Conservation (phyloP, 2,113 vertebrate genomes). For the Caretta caretta region DNA sequence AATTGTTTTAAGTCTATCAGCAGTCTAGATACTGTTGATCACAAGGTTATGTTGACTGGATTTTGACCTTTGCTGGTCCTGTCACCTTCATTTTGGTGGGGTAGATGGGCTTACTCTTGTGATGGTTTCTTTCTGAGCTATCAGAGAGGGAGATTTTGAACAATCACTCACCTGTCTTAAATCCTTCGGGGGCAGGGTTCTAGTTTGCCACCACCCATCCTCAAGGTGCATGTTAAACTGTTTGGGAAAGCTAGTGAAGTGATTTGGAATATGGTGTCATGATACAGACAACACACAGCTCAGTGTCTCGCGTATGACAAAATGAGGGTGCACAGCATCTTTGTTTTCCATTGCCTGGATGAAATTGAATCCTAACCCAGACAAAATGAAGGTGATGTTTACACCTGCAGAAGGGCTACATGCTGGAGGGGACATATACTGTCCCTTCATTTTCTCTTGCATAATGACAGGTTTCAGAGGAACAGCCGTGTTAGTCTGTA, state of each 20-base stretch:
- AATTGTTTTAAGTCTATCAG: neutral
- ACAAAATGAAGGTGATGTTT: neutral
- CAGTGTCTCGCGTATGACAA: too few relatives aligned
- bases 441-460: constrained; percentile 10
- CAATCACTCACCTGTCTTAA: neutral
- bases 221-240: neutral
- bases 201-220: neutral
- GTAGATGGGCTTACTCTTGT: neutral
- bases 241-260: neutral
- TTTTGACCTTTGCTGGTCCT: neutral
- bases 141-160: neutral
- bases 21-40: neutral
- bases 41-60: neutral
- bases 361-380: constrained; percentile 9
- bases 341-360: neutral
- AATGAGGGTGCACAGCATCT: neutral
- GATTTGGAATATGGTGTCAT: neutral
- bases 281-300: too few relatives aligned
- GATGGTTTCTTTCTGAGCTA: neutral
- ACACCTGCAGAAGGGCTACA: neutral
- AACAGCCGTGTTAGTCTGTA: too few relatives aligned
- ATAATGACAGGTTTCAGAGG: too few relatives aligned
- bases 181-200: neutral
- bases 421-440: neutral
- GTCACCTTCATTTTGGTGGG: neutral